These are phyloP conservation scores for Oncorhynchus gorbuscha DNA, from an alignment of 2,113 vertebrate species.

Conservation along the genomic window DNA sequence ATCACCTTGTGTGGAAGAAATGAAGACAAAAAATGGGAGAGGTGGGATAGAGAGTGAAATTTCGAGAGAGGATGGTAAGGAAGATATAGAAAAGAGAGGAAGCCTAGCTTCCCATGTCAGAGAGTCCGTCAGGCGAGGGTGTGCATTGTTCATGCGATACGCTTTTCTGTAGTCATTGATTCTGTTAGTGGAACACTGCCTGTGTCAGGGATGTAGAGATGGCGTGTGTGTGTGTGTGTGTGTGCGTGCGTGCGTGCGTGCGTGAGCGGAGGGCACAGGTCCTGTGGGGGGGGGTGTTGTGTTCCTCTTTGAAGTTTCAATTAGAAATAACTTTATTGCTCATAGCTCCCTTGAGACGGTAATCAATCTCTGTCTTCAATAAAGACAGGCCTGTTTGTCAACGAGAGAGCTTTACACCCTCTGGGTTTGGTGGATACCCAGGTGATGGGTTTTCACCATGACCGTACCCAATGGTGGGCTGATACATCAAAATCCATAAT, in stretches of 20 bases:
- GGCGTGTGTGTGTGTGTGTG: not conserved
- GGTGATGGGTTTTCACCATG: conserved; percentile 37
- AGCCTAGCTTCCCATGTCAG: conserved; percentile 28
- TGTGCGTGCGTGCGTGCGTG: conserved; percentile 8
- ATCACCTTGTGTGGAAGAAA: conserved; percentile 6
- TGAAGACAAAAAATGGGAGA: not conserved
- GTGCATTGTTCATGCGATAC: conserved; percentile 36
- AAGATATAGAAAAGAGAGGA: not conserved
- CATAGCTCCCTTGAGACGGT: conserved; percentile 58
- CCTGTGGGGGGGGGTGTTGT: not conserved
- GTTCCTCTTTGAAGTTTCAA: conserved; percentile 62
- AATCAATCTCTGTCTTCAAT: conserved; percentile 70
- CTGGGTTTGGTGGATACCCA: conserved; percentile 26
- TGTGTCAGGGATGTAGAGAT: not conserved
- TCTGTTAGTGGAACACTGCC: conserved; percentile 46
- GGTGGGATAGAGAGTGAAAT: not conserved
- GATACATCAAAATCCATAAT: conserved; percentile 33
- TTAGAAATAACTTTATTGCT: conserved; percentile 72
- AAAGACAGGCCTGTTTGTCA: conserved; percentile 68
- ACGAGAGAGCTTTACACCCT: conserved; percentile 38
- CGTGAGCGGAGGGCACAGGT: conserved; percentile 6
- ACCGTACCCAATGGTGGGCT: not conserved
- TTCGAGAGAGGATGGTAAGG: not conserved
- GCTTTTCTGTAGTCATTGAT: conserved; percentile 58
- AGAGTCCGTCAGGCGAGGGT: conserved; percentile 34